A percentile compares a stretch with the other conserved stretches of the same genome.
Conservation (phyloP, 2,113 vertebrate genomes). For the Hippotragus niger region DNA sequence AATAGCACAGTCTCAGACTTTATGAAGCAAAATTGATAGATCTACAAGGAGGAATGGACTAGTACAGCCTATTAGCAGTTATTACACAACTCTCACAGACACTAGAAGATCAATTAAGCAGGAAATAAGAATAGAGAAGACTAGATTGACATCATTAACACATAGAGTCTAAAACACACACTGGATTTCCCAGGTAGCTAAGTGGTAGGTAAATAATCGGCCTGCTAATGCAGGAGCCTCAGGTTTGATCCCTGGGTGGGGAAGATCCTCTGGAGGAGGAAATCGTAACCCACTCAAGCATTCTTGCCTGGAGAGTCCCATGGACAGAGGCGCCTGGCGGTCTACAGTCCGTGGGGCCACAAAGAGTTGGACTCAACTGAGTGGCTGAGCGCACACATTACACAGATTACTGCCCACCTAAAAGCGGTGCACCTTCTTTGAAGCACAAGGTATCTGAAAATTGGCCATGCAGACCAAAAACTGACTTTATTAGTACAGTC, state of each 20-base stretch:
- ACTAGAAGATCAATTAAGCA: background rate
- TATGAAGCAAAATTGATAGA: background rate
- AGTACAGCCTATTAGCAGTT: background rate
- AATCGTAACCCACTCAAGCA: background rate
- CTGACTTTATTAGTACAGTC: background rate
- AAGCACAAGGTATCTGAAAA: background rate
- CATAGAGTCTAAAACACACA: background rate
- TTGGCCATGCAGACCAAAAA: background rate
- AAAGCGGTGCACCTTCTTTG: background rate
- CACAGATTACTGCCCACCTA: background rate
- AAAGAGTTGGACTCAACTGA: background rate
- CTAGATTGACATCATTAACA: background rate
- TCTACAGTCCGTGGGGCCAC: background rate
- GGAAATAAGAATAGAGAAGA: background rate
- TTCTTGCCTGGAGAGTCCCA: background rate
- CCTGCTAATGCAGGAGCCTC: background rate
- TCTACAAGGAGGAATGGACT: background rate
- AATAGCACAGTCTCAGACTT: background rate
- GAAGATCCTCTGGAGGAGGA: background rate
- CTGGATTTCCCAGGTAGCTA: background rate
- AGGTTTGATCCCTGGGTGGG: background rate
- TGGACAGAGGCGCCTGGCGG: fast-evolving
- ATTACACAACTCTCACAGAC: background rate
- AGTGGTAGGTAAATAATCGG: background rate
- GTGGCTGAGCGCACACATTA: fast-evolving